Evolutionary conservation across 2,888 invertebrate species (phyloP).

Genomic region (Cataglyphis rosenhaueri): DNA sequence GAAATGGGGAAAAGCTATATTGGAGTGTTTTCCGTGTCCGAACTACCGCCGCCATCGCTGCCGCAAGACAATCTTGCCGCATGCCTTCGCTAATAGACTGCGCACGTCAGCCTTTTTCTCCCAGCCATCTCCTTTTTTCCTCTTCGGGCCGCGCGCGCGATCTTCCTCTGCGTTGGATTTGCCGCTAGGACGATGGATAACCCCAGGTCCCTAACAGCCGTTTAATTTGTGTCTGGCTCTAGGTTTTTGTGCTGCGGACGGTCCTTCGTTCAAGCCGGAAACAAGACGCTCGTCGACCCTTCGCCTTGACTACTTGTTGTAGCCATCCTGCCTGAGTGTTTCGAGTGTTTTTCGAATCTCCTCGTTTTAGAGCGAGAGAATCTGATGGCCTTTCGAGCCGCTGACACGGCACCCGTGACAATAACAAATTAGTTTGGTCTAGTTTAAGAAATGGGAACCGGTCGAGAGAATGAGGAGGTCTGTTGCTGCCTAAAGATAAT

Average conservation of each 20-base stretch:
- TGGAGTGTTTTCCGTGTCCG: constrained; percentile 57
- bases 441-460: constrained; percentile 23
- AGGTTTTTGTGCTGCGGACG: constrained; percentile 69
- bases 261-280: constrained; percentile 51
- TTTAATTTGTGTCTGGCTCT: constrained; percentile 77
- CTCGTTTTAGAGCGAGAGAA: constrained; percentile 48
- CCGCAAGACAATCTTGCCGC: constrained; percentile 73
- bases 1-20: constrained; percentile 63
- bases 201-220: constrained; percentile 73
- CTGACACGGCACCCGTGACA: constrained; percentile 57
- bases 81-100: constrained; percentile 74
- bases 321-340: constrained; percentile 52
- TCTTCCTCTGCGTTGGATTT: constrained; percentile 65
- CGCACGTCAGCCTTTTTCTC: constrained; percentile 72
- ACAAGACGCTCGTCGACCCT: constrained; percentile 53
- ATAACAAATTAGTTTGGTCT: constrained; percentile 67
- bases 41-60: constrained; percentile 51
- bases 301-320: constrained; percentile 43
- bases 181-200: constrained; percentile 75
- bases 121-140: constrained; percentile 22
- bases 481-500: not conserved
- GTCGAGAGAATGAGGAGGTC: not conserved
- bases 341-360: constrained; percentile 66
- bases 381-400: constrained; percentile 48
- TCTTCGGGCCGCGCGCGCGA: constrained; percentile 23